Conservation (phyloP, 2,797 vertebrate genomes). For the Mareca strepera region DNA sequence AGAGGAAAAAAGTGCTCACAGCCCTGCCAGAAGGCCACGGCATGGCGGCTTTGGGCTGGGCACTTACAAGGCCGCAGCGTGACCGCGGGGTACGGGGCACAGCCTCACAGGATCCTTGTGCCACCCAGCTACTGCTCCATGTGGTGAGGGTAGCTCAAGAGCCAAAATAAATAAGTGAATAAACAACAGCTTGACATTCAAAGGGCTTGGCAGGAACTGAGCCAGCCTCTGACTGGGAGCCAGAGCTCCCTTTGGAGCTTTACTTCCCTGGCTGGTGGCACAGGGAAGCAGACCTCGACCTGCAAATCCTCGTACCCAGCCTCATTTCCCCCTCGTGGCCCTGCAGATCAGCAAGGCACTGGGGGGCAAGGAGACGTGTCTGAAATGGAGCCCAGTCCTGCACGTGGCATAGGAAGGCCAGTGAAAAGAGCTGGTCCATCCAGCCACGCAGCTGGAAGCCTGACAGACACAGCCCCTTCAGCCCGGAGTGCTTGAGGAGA, state of each 20-base stretch:
- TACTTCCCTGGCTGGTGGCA: not conserved
- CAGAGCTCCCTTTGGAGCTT: not conserved
- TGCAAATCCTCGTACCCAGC: not conserved
- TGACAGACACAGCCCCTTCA: not conserved
- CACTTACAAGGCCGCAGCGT: not conserved
- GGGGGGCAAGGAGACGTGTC: not conserved
- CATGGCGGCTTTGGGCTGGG: not conserved
- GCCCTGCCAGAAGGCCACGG: too few relatives aligned
- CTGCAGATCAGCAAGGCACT: accelerated
- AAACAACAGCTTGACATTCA: not conserved
- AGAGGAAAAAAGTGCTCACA: not conserved
- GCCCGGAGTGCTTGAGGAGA: too few relatives aligned
- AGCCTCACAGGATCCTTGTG: not conserved
- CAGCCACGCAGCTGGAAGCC: not conserved
- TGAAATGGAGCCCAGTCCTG: not conserved
- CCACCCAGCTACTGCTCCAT: not conserved
- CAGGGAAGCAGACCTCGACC: not conserved
- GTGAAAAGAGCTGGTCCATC: not conserved
- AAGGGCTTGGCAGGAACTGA: not conserved
- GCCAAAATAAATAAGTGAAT: not conserved
- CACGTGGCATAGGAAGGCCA: not conserved
- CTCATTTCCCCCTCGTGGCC: not conserved
- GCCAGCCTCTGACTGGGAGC: not conserved
- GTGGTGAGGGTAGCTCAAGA: not conserved
- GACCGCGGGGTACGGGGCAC: not conserved